These are phyloP conservation scores for Xiphorhynchus erythropygius DNA, from an alignment of 2,797 vertebrate species.

Conservation along the genomic window DNA sequence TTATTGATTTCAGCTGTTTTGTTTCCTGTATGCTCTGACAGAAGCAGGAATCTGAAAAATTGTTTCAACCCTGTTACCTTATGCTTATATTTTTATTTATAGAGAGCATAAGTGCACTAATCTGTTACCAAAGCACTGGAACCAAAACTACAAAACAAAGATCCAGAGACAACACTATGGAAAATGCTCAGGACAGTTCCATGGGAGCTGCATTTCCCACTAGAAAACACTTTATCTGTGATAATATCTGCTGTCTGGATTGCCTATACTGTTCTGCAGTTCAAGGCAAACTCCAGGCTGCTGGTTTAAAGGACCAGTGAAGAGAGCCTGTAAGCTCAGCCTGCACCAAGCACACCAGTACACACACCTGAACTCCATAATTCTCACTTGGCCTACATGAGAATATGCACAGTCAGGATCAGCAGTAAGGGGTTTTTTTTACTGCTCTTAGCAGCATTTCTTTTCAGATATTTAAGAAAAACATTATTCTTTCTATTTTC, in stretches of 20 bases:
- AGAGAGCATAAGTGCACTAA: background rate
- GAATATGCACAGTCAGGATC: background rate
- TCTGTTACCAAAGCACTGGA: background rate
- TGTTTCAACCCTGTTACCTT: background rate
- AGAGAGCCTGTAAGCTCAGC: background rate
- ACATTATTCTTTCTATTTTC: background rate
- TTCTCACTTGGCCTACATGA: background rate
- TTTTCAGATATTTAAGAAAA: background rate
- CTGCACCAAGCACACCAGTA: background rate
- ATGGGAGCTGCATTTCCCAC: background rate
- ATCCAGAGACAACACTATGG: accelerated
- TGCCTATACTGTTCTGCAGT: background rate
- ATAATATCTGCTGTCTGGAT: background rate
- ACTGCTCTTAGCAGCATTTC: background rate
- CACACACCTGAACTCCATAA: background rate
- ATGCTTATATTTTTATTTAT: background rate
- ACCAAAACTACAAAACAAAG: background rate
- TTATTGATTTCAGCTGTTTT: background rate
- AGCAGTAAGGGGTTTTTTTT: background rate
- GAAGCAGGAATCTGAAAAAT: background rate
- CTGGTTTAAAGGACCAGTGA: background rate
- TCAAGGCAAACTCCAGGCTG: background rate
- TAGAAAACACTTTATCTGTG: background rate
- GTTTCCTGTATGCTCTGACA: background rate
- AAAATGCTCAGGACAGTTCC: background rate